Base-by-base conservation (phyloP, 2,888 invertebrate genomes). In the Idaea dimidiata region DNA sequence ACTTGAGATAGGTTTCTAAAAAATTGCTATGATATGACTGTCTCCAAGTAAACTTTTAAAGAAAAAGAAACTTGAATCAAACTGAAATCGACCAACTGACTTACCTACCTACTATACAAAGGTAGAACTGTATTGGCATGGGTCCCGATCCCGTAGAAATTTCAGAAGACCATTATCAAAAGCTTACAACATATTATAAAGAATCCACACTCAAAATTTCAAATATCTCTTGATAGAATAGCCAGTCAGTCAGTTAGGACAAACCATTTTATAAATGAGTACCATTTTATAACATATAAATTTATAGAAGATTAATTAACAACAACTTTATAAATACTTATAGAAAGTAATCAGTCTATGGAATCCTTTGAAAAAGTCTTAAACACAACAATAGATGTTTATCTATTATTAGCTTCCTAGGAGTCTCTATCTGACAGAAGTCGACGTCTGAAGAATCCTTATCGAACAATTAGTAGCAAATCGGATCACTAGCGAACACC, bases 391-490 rank as follows among this genome's bases (percentile, higher is more conserved):
- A 43, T 43, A 43, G 43, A 43, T 43, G 10, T 43, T 43, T 43
- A 7, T 43, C 43, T 43, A 10, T 10, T 43, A 14, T 14, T 43
- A 43, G 43, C 43, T 33, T 33, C 24, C 24, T 8, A 10, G 14
- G 43, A 43, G 14, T 43, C 14, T 43, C 43, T 10, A 43, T 43
- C 43, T 3, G 6, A 43, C 43, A 8, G 43, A 54, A 60, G 66
- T 56, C 62, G 60, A 54, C 61, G 63, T 59, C 60, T 54, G 59
- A 66, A 61, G 66, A 69, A 66, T 63, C 63, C 65, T 66, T 64
- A 68, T 66, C 62, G 61, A 62, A 60, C 68, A 71, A 69, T 69
- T 68, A 71, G 58, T 57, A 61, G 61, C 53, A 56, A 66, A 68
- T 61, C 69, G 66, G 69, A 65, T 69, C 66, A 68, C n/a, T 59